Percentiles rank a stretch among this genome's conserved stretches.
Evolutionary conservation across 2,888 invertebrate species (phyloP).

Genomic region (Steinernema scapterisci): DNA sequence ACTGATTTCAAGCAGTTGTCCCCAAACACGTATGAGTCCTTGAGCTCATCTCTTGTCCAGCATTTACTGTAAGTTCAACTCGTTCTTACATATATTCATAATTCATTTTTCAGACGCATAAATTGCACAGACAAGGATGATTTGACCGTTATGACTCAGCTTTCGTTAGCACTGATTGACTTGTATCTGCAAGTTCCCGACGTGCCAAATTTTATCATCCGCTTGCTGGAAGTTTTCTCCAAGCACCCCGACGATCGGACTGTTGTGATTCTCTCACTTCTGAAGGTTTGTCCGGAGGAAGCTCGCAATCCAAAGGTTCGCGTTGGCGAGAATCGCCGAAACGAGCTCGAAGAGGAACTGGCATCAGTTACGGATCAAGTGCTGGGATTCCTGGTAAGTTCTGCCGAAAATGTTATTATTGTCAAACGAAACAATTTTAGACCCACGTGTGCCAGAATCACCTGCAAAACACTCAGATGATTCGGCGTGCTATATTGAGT

Average conservation of each 20-base stretch:
- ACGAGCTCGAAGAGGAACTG: slow-evolving; percentile 82
- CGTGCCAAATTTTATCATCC: slow-evolving; percentile 86
- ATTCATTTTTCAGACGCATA: background rate
- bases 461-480: background rate
- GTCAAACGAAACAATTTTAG: slow-evolving; percentile 32
- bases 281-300: slow-evolving; percentile 94
- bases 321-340: slow-evolving; percentile 87
- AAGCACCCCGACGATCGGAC: slow-evolving; percentile 70
- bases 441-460: slow-evolving; percentile 35
- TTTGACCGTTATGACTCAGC: slow-evolving; percentile 80
- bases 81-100: background rate
- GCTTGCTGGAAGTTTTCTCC: slow-evolving; percentile 79
- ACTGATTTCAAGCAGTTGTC: slow-evolving; percentile 78
- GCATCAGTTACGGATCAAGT: slow-evolving; percentile 79
- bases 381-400: slow-evolving; percentile 77
- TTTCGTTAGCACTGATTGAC: slow-evolving; percentile 90
- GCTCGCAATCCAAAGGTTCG: slow-evolving; percentile 71
- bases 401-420: background rate
- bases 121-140: background rate
- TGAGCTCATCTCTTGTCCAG: slow-evolving; percentile 86
- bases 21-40: slow-evolving; percentile 79
- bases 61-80: slow-evolving; percentile 74
- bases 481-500: slow-evolving; percentile 71
- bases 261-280: slow-evolving; percentile 85
- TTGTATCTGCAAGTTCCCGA: slow-evolving; percentile 88